Evolutionary conservation across 2,888 invertebrate genomes (phyloP).

Genomic region (Strigamia maritima): DNA sequence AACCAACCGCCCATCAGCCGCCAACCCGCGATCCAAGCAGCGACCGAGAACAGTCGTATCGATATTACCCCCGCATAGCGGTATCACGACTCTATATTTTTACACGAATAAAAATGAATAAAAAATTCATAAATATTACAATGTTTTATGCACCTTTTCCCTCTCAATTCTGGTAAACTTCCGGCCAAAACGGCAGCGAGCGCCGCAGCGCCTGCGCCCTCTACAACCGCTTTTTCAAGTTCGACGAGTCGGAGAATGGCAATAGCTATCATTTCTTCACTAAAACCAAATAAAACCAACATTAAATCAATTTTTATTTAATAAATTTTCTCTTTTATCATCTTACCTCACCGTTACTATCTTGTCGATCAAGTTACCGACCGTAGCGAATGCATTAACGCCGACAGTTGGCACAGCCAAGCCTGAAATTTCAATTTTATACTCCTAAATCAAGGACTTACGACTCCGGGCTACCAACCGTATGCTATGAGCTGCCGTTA

Average conservation of each 20-base stretch:
- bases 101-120: slow-evolving; percentile 35
- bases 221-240: slow-evolving; percentile 82
- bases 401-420: slow-evolving; percentile 84
- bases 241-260: slow-evolving; percentile 75
- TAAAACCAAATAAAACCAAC: slow-evolving; percentile 31
- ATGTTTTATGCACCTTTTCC: slow-evolving; percentile 64
- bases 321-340: background rate
- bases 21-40: slow-evolving; percentile 81
- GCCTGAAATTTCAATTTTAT: too few relatives aligned
- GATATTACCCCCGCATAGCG: slow-evolving; percentile 84
- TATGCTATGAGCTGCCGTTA: too few relatives aligned
- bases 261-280: slow-evolving; percentile 72
- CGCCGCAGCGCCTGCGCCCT: slow-evolving; percentile 83
- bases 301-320: background rate
- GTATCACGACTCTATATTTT: slow-evolving; percentile 74
- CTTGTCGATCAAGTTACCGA: slow-evolving; percentile 69
- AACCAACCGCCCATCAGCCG: slow-evolving; percentile 70
- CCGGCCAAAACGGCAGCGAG: slow-evolving; percentile 81
- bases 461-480: too few relatives aligned
- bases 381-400: slow-evolving; percentile 76
- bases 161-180: slow-evolving; percentile 71
- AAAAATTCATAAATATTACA: too few relatives aligned
- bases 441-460: background rate
- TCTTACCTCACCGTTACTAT: slow-evolving; percentile 68
- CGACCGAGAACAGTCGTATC: slow-evolving; percentile 86